These are phyloP conservation scores for Rhagium mordax DNA, from an alignment of 2,888 invertebrate species.

Conservation along the genomic window DNA sequence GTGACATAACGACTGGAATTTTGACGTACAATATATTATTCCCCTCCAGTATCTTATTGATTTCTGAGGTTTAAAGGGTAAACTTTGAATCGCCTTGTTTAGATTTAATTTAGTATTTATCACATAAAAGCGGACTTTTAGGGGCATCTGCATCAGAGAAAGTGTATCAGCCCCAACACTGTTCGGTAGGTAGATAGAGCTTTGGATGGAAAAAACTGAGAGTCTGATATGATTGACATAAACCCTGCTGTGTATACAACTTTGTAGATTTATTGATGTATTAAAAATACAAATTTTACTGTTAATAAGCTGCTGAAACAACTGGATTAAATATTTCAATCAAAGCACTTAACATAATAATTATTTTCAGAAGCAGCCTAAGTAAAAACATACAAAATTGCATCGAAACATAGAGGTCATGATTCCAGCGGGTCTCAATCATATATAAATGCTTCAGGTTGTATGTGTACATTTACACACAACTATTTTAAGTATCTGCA, in stretches of 20 bases:
- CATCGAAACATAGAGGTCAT: not conserved
- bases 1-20: no score
- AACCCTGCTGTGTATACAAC: not conserved
- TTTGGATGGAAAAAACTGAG: slow-evolving; percentile 27
- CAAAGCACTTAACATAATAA: not conserved
- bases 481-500: slow-evolving; percentile 10
- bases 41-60: no score
- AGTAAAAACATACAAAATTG: not conserved
- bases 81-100: no score
- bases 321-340: not conserved
- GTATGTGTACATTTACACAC: not conserved
- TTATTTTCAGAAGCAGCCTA: not conserved
- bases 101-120: slow-evolving; percentile 48
- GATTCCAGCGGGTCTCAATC: not conserved
- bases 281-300: not conserved
- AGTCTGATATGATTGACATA: not conserved
- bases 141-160: slow-evolving; percentile 33
- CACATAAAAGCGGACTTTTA: slow-evolving; percentile 52
- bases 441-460: not conserved
- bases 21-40: no score
- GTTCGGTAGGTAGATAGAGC: slow-evolving; percentile 9
- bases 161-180: slow-evolving; percentile 41
- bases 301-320: not conserved
- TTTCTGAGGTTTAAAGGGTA: no score
- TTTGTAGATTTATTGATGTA: not conserved